Conservation (phyloP, 2,113 vertebrate species). For the Salvelinus fontinalis region DNA sequence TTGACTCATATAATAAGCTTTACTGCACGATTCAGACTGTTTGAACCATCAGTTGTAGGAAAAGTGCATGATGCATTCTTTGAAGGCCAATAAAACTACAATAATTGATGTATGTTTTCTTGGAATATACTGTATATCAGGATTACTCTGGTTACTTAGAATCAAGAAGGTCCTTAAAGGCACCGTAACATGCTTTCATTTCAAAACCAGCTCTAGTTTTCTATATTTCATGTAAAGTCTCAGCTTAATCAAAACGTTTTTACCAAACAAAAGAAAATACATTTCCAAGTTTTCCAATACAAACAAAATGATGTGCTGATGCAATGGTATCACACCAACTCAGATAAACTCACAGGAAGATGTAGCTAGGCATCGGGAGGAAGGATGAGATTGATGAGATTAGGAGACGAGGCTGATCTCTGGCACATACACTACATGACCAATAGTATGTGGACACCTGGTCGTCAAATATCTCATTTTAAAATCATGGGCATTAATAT, state of each 20-base stretch:
- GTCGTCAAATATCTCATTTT: too few relatives aligned
- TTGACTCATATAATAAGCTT: not conserved
- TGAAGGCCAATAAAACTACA: not conserved
- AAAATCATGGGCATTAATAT: too few relatives aligned
- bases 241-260: too few relatives aligned
- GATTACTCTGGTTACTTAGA: not conserved
- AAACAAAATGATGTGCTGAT: not conserved
- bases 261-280: too few relatives aligned
- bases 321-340: not conserved
- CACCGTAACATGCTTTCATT: too few relatives aligned
- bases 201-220: too few relatives aligned
- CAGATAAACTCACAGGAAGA: not conserved
- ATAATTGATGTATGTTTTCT: not conserved
- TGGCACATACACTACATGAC: not conserved
- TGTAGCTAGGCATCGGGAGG: not conserved
- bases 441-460: too few relatives aligned
- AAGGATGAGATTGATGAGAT: not conserved
- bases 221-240: too few relatives aligned
- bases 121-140: not conserved
- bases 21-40: not conserved
- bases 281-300: too few relatives aligned
- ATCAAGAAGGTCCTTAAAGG: too few relatives aligned
- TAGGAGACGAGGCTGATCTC: slow-evolving; percentile 3
- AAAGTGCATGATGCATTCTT: not conserved
- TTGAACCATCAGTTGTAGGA: not conserved